phyloP scores from a whole-genome alignment of 2,888 invertebrate species.

The Stenurella melanura region DNA sequence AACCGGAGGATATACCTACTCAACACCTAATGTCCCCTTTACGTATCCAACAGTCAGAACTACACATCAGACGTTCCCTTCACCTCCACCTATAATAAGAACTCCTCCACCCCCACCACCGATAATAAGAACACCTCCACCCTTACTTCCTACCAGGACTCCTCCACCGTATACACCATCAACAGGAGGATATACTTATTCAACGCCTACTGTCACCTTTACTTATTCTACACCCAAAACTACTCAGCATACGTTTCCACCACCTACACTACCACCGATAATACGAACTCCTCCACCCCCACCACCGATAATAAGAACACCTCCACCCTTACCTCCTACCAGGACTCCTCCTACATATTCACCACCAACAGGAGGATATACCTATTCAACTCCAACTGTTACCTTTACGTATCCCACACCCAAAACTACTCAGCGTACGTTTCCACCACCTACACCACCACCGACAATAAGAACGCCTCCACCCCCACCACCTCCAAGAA shows the following conservation, averaged over 20 bases:
- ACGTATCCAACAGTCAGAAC: conserved; percentile 4
- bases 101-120: conserved; percentile 1
- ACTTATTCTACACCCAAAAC: neutral
- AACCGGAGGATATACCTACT: conserved; percentile 8
- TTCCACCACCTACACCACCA: neutral
- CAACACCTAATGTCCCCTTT: conserved; percentile 10
- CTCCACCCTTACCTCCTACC: conserved; percentile 15
- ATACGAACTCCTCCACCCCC: conserved; percentile 14
- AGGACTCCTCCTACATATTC: conserved; percentile 20
- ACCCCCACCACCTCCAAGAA: conserved; percentile 14
- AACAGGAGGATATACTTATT: neutral
- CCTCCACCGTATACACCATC: conserved; percentile 13
- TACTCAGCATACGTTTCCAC: neutral
- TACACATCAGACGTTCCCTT: neutral
- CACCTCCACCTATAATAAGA: no score
- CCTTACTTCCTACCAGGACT: conserved; percentile 9
- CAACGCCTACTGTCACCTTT: neutral
- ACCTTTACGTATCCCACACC: conserved; percentile 19
- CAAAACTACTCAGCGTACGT: neutral
- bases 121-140: neutral
- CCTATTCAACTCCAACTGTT: conserved; percentile 9
- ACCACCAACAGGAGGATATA: conserved; percentile 2
- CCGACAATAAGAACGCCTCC: neutral
- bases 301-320: conserved; percentile 3
- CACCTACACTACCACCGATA: neutral